A percentile compares a stretch with the other conserved stretches of the same genome.
phyloP scores from a whole-genome alignment of 30 jellyfish, hydroid and myxozoan species.

The Mastigias papua region DNA sequence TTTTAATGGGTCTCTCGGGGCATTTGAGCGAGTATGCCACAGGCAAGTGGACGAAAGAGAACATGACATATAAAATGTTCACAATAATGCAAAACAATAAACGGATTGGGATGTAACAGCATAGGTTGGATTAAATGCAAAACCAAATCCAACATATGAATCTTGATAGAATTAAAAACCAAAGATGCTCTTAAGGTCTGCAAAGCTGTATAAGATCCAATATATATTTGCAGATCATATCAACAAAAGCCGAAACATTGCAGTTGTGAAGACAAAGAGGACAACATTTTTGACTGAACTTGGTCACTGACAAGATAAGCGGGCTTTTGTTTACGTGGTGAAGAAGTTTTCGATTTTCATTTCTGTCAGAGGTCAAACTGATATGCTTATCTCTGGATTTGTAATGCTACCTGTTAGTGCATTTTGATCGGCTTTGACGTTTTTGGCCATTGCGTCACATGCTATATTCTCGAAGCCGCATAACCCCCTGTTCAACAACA shows the following conservation, averaged over 20 bases:
- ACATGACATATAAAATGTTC: too few relatives aligned
- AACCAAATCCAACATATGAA: neutral
- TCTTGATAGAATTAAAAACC: neutral
- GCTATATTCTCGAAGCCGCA: too few relatives aligned
- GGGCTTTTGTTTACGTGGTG: neutral
- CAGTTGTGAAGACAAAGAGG: neutral
- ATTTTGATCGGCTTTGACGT: too few relatives aligned
- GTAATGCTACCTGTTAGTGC: neutral
- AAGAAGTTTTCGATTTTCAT: neutral
- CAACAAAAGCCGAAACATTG: neutral
- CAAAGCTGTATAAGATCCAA: neutral
- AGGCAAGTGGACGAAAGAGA: neutral
- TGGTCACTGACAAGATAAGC: neutral
- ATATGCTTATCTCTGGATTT: neutral
- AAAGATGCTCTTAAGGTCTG: neutral
- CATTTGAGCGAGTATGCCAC: neutral
- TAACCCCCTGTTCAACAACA: too few relatives aligned
- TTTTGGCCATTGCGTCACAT: too few relatives aligned
- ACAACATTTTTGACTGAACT: neutral
- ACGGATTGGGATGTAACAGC: neutral
- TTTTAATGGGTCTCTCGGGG: neutral
- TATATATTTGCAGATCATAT: neutral
- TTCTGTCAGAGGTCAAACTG: neutral
- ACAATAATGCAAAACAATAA: neutral
- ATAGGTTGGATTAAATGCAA: neutral